A percentile compares a stretch with the other conserved stretches of the same genome.
phyloP scores from a whole-genome alignment of 2,113 vertebrate genomes.

The Syngnathus floridae region DNA sequence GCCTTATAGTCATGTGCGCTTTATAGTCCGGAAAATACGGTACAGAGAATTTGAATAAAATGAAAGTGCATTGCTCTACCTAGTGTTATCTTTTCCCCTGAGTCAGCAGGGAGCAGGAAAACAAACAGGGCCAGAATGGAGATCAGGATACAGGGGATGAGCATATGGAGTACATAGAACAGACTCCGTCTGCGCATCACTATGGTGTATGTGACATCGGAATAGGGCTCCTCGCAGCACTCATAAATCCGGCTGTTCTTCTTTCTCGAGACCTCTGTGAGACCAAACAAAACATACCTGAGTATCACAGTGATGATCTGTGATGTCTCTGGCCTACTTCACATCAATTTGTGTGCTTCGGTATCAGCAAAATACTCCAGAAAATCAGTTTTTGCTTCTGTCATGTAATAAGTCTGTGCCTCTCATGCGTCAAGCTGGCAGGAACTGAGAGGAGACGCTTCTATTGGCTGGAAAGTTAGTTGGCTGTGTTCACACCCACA shows the following conservation, averaged over 20 bases:
- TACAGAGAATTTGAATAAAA: neutral
- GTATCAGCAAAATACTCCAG: no score
- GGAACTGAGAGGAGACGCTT: no score
- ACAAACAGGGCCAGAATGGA: constrained; percentile 87
- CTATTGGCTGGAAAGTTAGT: no score
- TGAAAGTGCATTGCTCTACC: constrained; percentile 61
- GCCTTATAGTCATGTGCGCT: no score
- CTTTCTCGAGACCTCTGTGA: constrained; percentile 78
- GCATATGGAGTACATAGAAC: constrained; percentile 88
- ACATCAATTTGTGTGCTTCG: no score
- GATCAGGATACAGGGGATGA: constrained; percentile 92
- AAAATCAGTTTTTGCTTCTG: no score
- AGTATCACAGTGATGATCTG: neutral
- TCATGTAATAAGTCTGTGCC: no score
- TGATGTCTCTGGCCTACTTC: no score
- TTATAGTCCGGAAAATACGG: no score
- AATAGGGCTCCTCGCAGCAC: constrained; percentile 88
- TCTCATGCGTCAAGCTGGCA: no score
- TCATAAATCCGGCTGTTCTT: constrained; percentile 79
- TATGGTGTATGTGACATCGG: constrained; percentile 86
- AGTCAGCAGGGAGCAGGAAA: constrained; percentile 91
- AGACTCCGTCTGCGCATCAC: constrained; percentile 88
- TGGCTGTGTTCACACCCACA: no score
- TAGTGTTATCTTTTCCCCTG: constrained; percentile 93
- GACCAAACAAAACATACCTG: neutral